These are phyloP conservation scores for Cebus imitator DNA, from an alignment of 2,113 vertebrate genomes.

Conservation along the genomic window DNA sequence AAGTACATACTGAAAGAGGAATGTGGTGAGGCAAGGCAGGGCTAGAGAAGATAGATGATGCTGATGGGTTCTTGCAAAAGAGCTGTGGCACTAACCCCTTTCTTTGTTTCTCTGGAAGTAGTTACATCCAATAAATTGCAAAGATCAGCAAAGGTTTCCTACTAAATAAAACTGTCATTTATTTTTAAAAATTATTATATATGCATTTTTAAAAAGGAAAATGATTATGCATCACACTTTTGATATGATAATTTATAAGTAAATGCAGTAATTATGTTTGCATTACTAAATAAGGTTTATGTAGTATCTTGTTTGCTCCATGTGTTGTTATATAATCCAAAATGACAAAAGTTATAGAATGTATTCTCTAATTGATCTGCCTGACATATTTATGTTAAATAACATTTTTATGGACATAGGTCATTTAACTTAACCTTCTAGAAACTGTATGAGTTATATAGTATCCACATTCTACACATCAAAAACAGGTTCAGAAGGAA, in stretches of 20 bases:
- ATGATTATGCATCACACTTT: neutral
- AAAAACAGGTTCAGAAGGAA: neutral
- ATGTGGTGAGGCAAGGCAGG: neutral
- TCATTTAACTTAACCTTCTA: neutral
- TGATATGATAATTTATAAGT: neutral
- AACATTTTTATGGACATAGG: neutral
- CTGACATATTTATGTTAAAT: neutral
- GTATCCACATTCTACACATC: neutral
- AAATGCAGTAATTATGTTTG: neutral
- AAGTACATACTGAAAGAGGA: neutral
- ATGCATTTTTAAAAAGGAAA: neutral
- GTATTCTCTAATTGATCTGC: neutral
- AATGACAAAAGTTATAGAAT: neutral
- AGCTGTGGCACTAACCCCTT: no score
- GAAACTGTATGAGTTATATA: neutral
- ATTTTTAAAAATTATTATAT: neutral
- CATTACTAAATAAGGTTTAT: neutral
- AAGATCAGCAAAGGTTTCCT: neutral
- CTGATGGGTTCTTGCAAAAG: neutral
- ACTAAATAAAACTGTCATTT: neutral
- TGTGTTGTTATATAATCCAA: conserved; percentile 12
- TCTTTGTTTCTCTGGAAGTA: neutral
- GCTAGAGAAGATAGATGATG: neutral
- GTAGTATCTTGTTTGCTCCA: neutral
- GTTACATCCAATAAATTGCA: neutral